Conservation (phyloP, 2,113 vertebrate genomes). For the Dicrurus megarhynchus region DNA sequence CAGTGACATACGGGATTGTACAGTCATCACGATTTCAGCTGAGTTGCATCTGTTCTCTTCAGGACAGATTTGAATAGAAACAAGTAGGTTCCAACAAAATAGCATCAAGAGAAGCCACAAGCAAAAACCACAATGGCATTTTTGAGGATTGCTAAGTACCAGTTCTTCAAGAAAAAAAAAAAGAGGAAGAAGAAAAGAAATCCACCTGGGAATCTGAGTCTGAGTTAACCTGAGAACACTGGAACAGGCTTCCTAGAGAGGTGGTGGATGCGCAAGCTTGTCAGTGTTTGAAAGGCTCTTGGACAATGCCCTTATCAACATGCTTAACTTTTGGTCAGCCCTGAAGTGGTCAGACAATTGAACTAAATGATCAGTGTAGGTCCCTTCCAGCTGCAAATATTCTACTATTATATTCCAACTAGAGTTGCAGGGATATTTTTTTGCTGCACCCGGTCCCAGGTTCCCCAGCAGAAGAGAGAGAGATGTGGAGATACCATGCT, state of each 20-base stretch:
- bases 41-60: background rate
- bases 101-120: background rate
- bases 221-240: background rate
- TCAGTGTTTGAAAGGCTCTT: background rate
- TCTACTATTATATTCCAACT: background rate
- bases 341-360: background rate
- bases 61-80: background rate
- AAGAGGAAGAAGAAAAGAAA: too few species aligned
- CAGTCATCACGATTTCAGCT: background rate
- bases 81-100: background rate
- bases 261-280: background rate
- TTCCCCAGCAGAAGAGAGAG: background rate
- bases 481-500: background rate
- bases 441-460: background rate
- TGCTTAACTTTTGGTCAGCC: background rate
- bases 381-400: background rate
- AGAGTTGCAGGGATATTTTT: background rate
- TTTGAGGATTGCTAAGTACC: background rate
- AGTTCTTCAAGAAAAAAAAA: background rate
- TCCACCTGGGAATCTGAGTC: background rate
- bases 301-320: background rate
- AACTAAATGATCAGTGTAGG: background rate
- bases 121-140: background rate
- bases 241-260: background rate
- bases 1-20: background rate